Base-by-base conservation (phyloP, 2,797 vertebrate species). In the Leptatherina wallacei region DNA sequence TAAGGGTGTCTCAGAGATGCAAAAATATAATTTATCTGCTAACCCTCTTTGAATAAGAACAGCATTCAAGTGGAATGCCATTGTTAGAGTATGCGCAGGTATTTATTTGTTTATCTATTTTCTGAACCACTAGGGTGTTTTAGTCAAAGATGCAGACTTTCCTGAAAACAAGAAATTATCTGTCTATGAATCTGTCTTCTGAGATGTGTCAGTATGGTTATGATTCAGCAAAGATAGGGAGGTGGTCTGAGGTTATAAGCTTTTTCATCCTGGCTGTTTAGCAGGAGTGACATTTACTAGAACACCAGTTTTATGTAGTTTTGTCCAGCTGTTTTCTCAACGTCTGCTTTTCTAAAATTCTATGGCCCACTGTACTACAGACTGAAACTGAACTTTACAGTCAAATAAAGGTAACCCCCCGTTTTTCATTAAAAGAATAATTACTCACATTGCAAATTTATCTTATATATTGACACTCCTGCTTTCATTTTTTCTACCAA, bases 271-370 rank as follows among this genome's bases (percentile, higher is more conserved):
- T 75, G 59, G 54, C 66, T 20, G 3, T 86, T 88, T 86, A 82
- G 83, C 59, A 65, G 66, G 29, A 0, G 54, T 78, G 87, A 91
- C 82, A 87, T 92, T 91, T 91, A 90, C 71, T 75, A 77, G 56
- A 71, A 30, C 64, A 75, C 56, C 24, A 11, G 29, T 64, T 83
- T 82, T 73, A 77, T 72, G 58, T 0, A n/a, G 70, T 80, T 71
- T 77, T 80, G 58, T 63, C 70, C 74, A 80, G 63, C 68, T 64
- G 75, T 83, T 85, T 80, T 70, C 72, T 42, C 57, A 71, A 77
- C 78, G 75, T 74, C 58, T 70, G 71, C 35, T 62, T 74, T 67
- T 78, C 73, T 75, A 7, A 9, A n/a, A 47, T 47, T 63, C 24
- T 8, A 33, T 36, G 61, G 27, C 13, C 12, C 32, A 5, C 11